These are phyloP conservation scores for Tragelaphus strepsiceros DNA, from an alignment of 2,113 vertebrate genomes.

Conservation along the genomic window DNA sequence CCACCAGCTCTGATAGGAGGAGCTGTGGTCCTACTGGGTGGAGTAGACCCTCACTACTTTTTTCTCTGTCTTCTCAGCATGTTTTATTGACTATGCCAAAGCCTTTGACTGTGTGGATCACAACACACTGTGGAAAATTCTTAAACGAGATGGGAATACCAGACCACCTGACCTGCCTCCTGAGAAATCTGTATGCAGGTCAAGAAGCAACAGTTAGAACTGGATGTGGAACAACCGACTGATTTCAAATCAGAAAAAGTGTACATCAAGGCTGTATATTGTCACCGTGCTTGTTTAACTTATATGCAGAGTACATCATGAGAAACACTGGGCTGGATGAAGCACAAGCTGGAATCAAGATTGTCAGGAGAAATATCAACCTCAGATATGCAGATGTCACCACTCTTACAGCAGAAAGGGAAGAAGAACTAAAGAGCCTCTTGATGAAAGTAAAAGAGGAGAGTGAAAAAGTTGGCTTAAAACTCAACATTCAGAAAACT, in stretches of 20 bases:
- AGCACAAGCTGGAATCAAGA: not conserved
- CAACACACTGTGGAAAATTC: not conserved
- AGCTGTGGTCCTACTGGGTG: not conserved
- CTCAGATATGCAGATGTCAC: not conserved
- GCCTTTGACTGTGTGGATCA: not conserved
- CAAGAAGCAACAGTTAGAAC: not conserved
- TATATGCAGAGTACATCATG: not conserved
- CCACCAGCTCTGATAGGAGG: not conserved
- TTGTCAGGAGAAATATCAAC: not conserved
- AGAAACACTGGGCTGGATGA: not conserved
- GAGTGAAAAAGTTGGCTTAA: not conserved
- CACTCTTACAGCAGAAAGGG: not conserved
- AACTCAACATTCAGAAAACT: not conserved
- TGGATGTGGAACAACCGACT: not conserved
- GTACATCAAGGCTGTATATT: not conserved
- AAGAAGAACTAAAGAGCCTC: not conserved
- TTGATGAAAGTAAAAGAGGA: not conserved
- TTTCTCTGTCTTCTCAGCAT: not conserved
- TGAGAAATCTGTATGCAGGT: not conserved
- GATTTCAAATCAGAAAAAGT: not conserved
- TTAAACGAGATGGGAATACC: not conserved
- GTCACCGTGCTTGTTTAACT: not conserved
- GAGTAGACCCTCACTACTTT: not conserved
- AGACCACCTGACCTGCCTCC: not conserved
- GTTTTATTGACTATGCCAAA: not conserved